Percentiles rank a stretch among this genome's conserved stretches.
Evolutionary conservation across 2,888 invertebrate species (phyloP).

Genomic region (Scaeva pyrastri): DNA sequence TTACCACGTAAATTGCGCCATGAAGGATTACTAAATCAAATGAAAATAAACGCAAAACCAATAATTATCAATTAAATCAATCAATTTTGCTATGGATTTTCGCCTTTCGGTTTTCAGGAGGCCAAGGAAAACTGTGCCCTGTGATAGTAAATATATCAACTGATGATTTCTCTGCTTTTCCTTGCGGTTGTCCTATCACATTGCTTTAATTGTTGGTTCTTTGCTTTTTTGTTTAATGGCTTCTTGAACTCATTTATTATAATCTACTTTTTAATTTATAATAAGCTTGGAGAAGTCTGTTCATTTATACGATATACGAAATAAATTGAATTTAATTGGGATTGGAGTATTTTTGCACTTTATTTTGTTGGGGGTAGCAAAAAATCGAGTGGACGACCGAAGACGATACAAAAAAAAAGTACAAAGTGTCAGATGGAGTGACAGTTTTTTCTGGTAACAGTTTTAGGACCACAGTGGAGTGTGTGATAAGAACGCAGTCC

Average conservation of each 20-base stretch:
- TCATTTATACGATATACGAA: conserved; percentile 40
- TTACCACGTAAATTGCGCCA: conserved; percentile 73
- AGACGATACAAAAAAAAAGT: conserved; percentile 51
- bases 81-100: conserved; percentile 43
- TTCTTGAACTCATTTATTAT: conserved; percentile 18
- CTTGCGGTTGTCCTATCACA: conserved; percentile 59
- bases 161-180: conserved; percentile 60
- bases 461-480: neutral
- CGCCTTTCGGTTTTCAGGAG: conserved; percentile 50
- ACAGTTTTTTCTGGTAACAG: conserved; percentile 27
- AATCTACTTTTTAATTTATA: conserved; percentile 24
- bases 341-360: conserved; percentile 58
- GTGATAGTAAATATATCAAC: conserved; percentile 48
- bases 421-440: conserved; percentile 53
- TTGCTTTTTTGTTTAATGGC: neutral
- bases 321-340: conserved; percentile 68
- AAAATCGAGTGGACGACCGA: conserved; percentile 38
- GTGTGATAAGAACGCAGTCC: neutral
- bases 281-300: conserved; percentile 28
- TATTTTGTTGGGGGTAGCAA: conserved; percentile 60
- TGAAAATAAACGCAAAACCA: conserved; percentile 36
- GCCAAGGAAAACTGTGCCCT: conserved; percentile 42
- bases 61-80: conserved; percentile 46
- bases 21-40: conserved; percentile 49
- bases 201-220: conserved; percentile 45